Base-by-base conservation (phyloP, 92 coral and sea anemone species). In the Pocillopora grandis region DNA sequence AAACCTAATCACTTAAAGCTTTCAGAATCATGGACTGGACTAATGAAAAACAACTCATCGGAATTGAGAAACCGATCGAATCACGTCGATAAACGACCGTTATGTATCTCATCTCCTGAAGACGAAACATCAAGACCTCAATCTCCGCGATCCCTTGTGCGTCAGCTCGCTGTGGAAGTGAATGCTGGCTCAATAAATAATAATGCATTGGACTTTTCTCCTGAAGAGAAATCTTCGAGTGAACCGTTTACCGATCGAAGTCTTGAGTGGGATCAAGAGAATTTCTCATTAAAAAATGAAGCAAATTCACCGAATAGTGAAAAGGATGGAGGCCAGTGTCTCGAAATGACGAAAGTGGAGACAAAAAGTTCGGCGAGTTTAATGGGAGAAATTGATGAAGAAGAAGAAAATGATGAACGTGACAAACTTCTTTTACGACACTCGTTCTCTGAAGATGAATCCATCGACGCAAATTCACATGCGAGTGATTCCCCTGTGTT, bases 251-350 rank as follows among this genome's bases (percentile, higher is more conserved):
- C 86, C 10, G 86, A 77, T 58, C 85, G 61, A 56, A 83, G 84
- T 58, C 76, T 91, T 17, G 94, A 91, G 49, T 91, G 94, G 94
- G 92, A 88, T 19, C 80, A 88, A 59, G 91, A 91, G 59, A 76
- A 83, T 5, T 74, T 88, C 23, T 13, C 81, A 16, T 71, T 88
- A 56, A 87, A 83, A 10, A 58, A 56, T 31, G 88, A 79, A 58
- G 77, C 81, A 9, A 74, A 74, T 23, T 49, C 52, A 12, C 15
- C 60, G 18, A 52, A 42, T 0, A 61, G 67, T 68, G 76, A 66
- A 27, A 59, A 65, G 18, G 62, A 56, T 5, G 66, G 11, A 8
- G 88, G 31, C 31, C 31, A 84, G 66, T 55, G 70, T n/a, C 69
- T 65, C 21, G 88, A 76, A 65, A 76, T 77, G 81, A 66, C 37